Evolutionary conservation across 2,888 invertebrate genomes (phyloP).

Genomic region (Bombylius major): DNA sequence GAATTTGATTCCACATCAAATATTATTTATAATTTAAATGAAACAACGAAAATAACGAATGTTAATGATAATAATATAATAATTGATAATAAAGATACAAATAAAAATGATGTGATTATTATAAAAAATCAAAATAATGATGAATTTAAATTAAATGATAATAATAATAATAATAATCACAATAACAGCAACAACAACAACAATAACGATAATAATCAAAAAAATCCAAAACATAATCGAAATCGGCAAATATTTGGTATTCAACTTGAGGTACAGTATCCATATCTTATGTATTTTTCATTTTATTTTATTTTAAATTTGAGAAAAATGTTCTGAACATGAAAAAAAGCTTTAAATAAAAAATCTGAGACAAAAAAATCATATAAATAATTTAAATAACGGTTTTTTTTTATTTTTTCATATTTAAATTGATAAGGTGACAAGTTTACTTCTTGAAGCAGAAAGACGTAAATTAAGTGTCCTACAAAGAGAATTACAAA

Average conservation of each 20-base stretch:
- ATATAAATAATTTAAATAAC: no score
- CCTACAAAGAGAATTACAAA: constrained; percentile 50
- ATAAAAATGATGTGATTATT: neutral
- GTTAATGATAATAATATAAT: neutral
- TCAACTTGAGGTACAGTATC: constrained; percentile 10
- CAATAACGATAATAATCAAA: neutral
- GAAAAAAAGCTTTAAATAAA: no score
- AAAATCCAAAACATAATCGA: constrained; percentile 10
- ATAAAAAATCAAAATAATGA: neutral
- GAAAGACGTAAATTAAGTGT: constrained; percentile 52
- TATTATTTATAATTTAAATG: neutral
- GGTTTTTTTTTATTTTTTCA: no score
- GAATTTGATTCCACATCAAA: neutral
- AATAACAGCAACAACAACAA: neutral
- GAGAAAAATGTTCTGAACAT: no score
- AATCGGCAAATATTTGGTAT: constrained; percentile 13
- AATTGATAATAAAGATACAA: neutral
- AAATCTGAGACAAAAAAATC: no score
- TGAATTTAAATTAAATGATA: neutral
- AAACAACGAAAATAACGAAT: neutral
- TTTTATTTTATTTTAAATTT: no score
- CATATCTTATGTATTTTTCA: no score
- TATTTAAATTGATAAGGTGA: constrained; percentile 41
- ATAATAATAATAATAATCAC: constrained; percentile 1
- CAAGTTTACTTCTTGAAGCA: constrained; percentile 52